Evolutionary conservation across 2,113 vertebrate species (phyloP), one percentile per base, ranked within the genome.

Genomic region (Callionymus lyra): DNA sequence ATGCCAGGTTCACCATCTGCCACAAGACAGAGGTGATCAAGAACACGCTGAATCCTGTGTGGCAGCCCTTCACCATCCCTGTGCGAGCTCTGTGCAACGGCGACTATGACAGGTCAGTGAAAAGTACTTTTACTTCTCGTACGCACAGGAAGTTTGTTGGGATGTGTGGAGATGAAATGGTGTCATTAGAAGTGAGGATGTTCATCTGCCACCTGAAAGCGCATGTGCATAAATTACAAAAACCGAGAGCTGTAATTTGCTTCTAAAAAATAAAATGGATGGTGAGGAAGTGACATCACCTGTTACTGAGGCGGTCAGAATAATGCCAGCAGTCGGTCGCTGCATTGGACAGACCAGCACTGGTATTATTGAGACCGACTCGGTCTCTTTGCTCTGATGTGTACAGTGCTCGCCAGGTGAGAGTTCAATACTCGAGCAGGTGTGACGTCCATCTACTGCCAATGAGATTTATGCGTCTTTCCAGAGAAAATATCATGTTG

Each of bases 51-150:
- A 98, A 98, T 63, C 95, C 95, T 0, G 93, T 91, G 42, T 98
- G 95, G 95, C 93, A 98, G 80, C 32, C 81, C 18, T 98, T 98
- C 86, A 93, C 91, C 77, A 97, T 98, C 59, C 94, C 95, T 0
- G 95, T 98, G 53, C 81, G 95, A 2, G 89, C 93, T 1, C 85
- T 98, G 61, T 98, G 94, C 84, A 98, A 98, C 0, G 94, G 94
- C 1, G 95, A 98, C 82, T 96, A 91, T 0, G 94, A 98, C 88
- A 92, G 95, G 95, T 93, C 41, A 74, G 67, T n/a, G 50, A 43
- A 38, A 11, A 34, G 43, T 4, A 13, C 8, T 27, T 27, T 27
- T 5, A 5, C 21, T 8, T 8, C 8, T 27, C 21, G 8, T 27
- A 5, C 4, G 32, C 15, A 15, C 9, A n/a, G n/a, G 16, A 13